These are phyloP conservation scores for Gallinago media DNA, from an alignment of 2,113 vertebrate genomes.

Conservation along the genomic window DNA sequence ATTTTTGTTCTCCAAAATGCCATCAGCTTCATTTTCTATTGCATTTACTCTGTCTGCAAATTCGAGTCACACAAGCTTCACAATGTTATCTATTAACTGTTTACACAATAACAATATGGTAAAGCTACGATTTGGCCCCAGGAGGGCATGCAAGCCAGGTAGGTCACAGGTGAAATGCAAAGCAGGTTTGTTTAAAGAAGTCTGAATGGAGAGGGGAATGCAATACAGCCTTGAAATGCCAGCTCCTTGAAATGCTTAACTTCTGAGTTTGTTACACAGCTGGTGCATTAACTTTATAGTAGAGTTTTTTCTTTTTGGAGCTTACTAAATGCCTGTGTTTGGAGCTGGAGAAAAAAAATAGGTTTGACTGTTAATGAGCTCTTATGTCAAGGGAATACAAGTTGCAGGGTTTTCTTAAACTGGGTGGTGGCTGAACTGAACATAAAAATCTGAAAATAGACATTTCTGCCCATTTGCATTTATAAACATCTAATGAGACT, in stretches of 20 bases:
- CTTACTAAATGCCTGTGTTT: not conserved
- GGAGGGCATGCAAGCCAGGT: not conserved
- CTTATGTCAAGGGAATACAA: not conserved
- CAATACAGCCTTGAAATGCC: not conserved
- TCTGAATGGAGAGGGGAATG: not conserved
- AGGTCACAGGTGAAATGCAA: slow-evolving; percentile 34
- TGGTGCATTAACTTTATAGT: not conserved
- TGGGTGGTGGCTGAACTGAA: not conserved
- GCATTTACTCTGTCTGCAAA: not conserved
- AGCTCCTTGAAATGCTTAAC: slow-evolving; percentile 11
- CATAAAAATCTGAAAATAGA: not conserved
- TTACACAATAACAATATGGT: not conserved
- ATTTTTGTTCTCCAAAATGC: not conserved
- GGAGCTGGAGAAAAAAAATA: not conserved
- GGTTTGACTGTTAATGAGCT: not conserved
- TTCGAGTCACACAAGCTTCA: not conserved
- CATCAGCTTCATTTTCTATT: not conserved
- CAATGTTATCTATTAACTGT: not conserved
- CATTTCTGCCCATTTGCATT: not conserved
- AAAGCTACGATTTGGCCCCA: not conserved
- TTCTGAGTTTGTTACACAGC: not conserved
- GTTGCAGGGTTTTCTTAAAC: not conserved
- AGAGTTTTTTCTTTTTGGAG: not conserved
- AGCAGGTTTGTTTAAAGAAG: slow-evolving; percentile 29
- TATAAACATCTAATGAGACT: not conserved